A percentile compares a stretch with the other conserved stretches of the same genome.
phyloP scores from a whole-genome alignment of 2,888 invertebrate genomes.

The Tetragnatha montana region DNA sequence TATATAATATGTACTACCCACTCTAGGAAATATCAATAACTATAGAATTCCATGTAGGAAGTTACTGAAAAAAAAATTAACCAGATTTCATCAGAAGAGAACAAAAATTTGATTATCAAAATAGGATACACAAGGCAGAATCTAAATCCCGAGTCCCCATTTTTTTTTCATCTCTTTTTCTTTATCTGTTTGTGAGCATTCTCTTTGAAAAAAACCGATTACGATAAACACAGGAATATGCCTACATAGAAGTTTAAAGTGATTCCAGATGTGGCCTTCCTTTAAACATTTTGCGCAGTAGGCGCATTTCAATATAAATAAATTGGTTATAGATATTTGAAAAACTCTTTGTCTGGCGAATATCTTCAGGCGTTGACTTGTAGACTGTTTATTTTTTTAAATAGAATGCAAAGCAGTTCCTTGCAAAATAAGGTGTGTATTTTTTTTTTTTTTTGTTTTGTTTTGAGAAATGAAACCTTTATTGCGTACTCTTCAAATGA shows the following conservation, averaged over 20 bases:
- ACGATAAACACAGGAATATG: constrained; percentile 35
- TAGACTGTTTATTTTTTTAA: neutral
- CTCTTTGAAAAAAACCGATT: constrained; percentile 29
- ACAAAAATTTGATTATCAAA: constrained; percentile 19
- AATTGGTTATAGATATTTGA: neutral
- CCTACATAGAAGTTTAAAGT: constrained; percentile 22
- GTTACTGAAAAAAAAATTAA: neutral
- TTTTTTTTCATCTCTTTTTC: constrained; percentile 19
- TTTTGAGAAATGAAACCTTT: too few relatives aligned
- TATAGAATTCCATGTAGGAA: neutral
- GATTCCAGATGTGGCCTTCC: constrained; percentile 25
- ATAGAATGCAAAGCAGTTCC: neutral
- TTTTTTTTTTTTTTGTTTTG: neutral
- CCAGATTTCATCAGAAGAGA: neutral
- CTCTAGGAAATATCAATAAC: constrained; percentile 25
- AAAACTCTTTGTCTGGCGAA: neutral
- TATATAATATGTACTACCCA: constrained; percentile 26
- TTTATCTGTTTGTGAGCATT: constrained; percentile 4
- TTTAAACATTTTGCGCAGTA: neutral
- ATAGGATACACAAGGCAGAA: constrained; percentile 24
- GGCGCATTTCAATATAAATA: neutral
- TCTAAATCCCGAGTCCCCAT: constrained; percentile 25
- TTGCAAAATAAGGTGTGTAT: neutral
- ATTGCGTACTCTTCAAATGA: too few relatives aligned
- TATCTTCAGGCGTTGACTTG: neutral